Conservation (phyloP, 2,888 invertebrate species). For the Aproaerema taeniolella region DNA sequence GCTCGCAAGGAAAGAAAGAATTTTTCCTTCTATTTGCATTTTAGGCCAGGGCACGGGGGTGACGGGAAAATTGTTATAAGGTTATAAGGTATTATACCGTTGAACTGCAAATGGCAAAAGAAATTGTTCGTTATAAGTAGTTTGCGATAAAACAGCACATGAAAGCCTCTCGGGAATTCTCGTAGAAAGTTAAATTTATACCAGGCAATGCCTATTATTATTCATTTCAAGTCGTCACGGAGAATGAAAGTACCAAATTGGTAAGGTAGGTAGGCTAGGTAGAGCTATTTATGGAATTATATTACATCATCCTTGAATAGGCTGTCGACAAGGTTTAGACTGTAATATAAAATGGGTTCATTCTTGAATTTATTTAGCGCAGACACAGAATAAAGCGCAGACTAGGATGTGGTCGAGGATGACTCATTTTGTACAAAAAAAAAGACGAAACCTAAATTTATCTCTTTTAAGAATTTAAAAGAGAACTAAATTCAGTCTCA, state of each 20-base stretch:
- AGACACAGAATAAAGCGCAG: no score
- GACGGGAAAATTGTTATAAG: slow-evolving; percentile 45
- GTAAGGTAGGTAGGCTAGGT: no score
- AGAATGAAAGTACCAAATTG: slow-evolving; percentile 8
- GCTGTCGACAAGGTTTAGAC: no score
- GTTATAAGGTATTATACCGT: slow-evolving; percentile 30
- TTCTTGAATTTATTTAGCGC: no score
- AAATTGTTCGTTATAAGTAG: slow-evolving; percentile 2
- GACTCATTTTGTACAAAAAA: no score
- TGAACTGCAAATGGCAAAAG: slow-evolving; percentile 4
- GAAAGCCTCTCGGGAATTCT: slow-evolving; percentile 20
- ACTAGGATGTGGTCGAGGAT: no score
- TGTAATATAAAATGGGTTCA: no score
- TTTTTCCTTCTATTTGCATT: slow-evolving; percentile 66
- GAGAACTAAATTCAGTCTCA: no score
- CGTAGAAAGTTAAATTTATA: slow-evolving; percentile 22
- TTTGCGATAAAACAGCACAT: slow-evolving; percentile 7
- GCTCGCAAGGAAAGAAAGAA: slow-evolving; percentile 46
- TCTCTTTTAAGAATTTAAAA: no score
- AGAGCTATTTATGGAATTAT: slow-evolving; percentile 1
- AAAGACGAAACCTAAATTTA: no score
- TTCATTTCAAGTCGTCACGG: slow-evolving; percentile 20
- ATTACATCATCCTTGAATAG: slow-evolving; percentile 5
- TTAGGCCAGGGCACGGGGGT: slow-evolving; percentile 66
- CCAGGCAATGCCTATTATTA: slow-evolving; percentile 17